Conservation (phyloP, 37 sponge, comb jelly and placozoan species). For the Crambe crambe region DNA sequence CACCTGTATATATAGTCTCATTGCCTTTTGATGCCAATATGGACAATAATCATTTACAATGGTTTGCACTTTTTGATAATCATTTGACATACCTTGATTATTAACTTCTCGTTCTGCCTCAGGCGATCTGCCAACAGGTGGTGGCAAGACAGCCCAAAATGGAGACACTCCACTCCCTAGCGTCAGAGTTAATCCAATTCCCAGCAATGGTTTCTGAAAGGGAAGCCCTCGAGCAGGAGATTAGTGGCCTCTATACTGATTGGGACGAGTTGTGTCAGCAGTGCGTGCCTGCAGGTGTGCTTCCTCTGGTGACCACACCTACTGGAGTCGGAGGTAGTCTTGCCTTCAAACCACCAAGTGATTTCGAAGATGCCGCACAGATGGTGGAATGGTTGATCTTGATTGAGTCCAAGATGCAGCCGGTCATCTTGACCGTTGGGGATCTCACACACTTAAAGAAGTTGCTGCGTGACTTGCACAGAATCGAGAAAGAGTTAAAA, state of each 20-base stretch:
- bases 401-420: slow-evolving; percentile 37
- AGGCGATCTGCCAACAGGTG: slow-evolving; percentile 58
- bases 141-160: slow-evolving; percentile 21
- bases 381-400: slow-evolving; percentile 59
- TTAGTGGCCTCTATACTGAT: slow-evolving; percentile 16
- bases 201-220: slow-evolving; percentile 7
- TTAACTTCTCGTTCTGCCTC: no score
- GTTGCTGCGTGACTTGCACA: slow-evolving; percentile 6
- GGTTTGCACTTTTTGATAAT: no score
- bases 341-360: slow-evolving; percentile 13
- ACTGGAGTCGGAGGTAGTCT: slow-evolving; percentile 2
- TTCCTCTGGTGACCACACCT: slow-evolving; percentile 38
- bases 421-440: slow-evolving; percentile 11
- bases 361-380: slow-evolving; percentile 32
- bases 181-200: slow-evolving; percentile 11
- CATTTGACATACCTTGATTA: no score
- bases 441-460: slow-evolving; percentile 22
- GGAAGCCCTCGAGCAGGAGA: neutral
- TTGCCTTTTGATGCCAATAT: no score
- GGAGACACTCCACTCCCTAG: slow-evolving; percentile 23
- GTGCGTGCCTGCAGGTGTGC: slow-evolving; percentile 56
- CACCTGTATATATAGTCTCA: no score
- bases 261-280: slow-evolving; percentile 50
- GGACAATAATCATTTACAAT: no score
- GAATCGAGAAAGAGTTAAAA: slow-evolving; percentile 21